Percentiles rank a stretch among this genome's conserved stretches.
These are phyloP conservation scores for Tamias sibiricus DNA, from an alignment of 2,113 vertebrate species.

Conservation along the genomic window DNA sequence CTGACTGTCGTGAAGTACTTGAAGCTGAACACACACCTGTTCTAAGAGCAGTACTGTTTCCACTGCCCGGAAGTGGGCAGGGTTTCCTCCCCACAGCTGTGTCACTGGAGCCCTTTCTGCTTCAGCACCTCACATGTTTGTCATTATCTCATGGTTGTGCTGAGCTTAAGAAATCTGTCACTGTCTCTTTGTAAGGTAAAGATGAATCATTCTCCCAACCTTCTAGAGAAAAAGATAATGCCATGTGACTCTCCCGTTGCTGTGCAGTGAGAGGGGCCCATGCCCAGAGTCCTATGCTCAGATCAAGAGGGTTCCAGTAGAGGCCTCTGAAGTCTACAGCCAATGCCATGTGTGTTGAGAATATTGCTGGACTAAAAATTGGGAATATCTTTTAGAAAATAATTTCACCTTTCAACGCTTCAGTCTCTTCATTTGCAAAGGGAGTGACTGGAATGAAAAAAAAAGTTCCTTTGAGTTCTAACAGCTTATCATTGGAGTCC, in stretches of 20 bases:
- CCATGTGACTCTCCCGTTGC: background rate
- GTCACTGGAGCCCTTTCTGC: background rate
- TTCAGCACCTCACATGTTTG: background rate
- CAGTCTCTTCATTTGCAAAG: background rate
- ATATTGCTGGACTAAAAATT: background rate
- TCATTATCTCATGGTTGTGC: slow-evolving; percentile 33
- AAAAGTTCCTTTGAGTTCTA: slow-evolving; percentile 28
- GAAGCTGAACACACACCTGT: background rate
- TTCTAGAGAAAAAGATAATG: background rate
- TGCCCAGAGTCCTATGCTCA: background rate
- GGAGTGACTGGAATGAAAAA: background rate
- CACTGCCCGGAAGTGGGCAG: background rate
- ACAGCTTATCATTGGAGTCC: background rate
- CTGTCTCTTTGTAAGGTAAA: slow-evolving; percentile 48
- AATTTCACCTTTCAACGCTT: slow-evolving; percentile 1
- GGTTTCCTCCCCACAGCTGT: background rate
- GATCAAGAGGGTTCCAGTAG: background rate
- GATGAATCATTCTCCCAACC: background rate
- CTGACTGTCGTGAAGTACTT: background rate
- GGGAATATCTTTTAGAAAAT: background rate
- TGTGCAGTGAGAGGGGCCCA: background rate
- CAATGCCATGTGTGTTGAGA: background rate
- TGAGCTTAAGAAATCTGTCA: slow-evolving; percentile 17
- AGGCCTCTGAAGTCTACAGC: background rate
- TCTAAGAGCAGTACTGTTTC: background rate